phyloP scores from a whole-genome alignment of 2,888 invertebrate genomes.

The Drosophila subsilvestris region DNA sequence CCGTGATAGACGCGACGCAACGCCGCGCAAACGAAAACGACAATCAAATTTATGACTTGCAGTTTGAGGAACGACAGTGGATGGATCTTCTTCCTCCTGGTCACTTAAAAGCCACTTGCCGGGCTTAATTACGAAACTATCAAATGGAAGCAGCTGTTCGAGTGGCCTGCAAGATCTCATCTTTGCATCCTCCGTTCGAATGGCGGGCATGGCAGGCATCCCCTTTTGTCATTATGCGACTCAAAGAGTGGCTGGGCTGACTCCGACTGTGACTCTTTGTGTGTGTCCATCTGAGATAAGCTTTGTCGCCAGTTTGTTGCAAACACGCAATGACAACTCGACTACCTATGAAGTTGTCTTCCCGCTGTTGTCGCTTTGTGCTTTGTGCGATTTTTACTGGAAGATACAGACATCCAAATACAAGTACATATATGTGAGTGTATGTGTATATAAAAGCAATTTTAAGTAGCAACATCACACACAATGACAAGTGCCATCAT shows the following conservation, averaged over 20 bases:
- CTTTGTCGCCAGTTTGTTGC: conserved; percentile 72
- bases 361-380: conserved; percentile 25
- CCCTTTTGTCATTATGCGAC: conserved; percentile 24
- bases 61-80: conserved; percentile 66
- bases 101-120: conserved; percentile 4
- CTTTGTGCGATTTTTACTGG: conserved; percentile 54
- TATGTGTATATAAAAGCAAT: conserved; percentile 52
- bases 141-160: conserved; percentile 58
- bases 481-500: conserved; percentile 64
- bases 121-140: conserved; percentile 18
- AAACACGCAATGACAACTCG: conserved; percentile 77
- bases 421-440: background rate
- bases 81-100: background rate
- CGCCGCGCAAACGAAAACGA: conserved; percentile 61
- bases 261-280: conserved; percentile 58
- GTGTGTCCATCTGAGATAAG: conserved; percentile 77
- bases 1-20: conserved; percentile 70
- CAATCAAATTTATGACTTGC: conserved; percentile 81
- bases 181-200: conserved; percentile 1
- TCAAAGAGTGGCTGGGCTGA: conserved; percentile 27
- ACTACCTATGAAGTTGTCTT: conserved; percentile 58
- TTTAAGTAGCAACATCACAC: conserved; percentile 45
- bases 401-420: conserved; percentile 26
- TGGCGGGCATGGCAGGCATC: no score
- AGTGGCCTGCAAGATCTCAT: conserved; percentile 54